Conservation (phyloP, 1,140 invertebrate species). For the Hyles euphorbiae region DNA sequence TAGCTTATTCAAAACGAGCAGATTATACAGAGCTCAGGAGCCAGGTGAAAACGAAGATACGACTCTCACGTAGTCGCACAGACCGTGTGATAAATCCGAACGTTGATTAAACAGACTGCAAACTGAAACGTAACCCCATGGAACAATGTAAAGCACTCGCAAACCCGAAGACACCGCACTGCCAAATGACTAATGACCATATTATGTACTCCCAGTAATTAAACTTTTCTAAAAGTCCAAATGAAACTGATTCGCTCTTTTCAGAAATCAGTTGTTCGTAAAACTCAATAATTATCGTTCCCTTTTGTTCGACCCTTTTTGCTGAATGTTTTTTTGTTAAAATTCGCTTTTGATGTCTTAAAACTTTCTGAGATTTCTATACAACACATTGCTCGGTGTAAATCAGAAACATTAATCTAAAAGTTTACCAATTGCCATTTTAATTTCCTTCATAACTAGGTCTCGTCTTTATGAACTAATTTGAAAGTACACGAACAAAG, state of each 20-base stretch:
- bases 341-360: slow-evolving; percentile 17
- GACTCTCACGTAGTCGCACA: too few species aligned
- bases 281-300: slow-evolving; percentile 33
- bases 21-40: too few species aligned
- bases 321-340: slow-evolving; percentile 20
- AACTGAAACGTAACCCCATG: background rate
- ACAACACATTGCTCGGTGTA: background rate
- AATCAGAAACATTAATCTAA: background rate
- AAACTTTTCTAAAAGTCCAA: slow-evolving; percentile 29
- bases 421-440: too few species aligned
- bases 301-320: slow-evolving; percentile 17
- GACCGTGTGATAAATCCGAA: too few species aligned
- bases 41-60: too few species aligned
- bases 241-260: slow-evolving; percentile 32
- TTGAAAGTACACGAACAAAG: background rate
- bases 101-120: too few species aligned
- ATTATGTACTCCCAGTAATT: slow-evolving; percentile 25
- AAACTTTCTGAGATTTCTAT: slow-evolving; percentile 9
- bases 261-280: slow-evolving; percentile 30
- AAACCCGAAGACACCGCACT: background rate
- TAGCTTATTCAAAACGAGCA: too few species aligned
- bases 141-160: background rate
- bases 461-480: too few species aligned
- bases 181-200: slow-evolving; percentile 27
- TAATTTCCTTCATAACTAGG: too few species aligned